phyloP scores from a whole-genome alignment of 2,113 vertebrate species.

The Nanorana parkeri region DNA sequence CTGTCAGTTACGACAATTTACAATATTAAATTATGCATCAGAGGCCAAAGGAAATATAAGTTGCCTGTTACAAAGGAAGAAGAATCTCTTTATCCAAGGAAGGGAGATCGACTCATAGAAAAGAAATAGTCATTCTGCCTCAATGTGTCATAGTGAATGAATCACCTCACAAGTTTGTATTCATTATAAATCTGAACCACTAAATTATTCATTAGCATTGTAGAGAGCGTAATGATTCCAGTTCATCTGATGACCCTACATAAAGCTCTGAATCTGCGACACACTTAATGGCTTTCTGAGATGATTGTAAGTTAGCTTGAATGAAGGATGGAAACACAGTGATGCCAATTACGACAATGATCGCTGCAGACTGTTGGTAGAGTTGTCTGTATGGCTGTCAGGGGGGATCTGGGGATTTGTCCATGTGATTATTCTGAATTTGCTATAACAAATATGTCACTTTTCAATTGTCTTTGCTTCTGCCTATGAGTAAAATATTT shows the following conservation, averaged over 20 bases:
- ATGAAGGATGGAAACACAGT: slow-evolving; percentile 8
- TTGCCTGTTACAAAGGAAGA: neutral
- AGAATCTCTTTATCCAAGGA: neutral
- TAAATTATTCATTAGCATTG: slow-evolving; percentile 33
- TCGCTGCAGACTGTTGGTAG: neutral
- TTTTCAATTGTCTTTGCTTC: slow-evolving; percentile 3
- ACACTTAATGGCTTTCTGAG: slow-evolving; percentile 23
- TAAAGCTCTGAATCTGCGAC: slow-evolving; percentile 5
- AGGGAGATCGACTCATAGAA: neutral
- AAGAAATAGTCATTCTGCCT: slow-evolving; percentile 13
- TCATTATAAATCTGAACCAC: slow-evolving; percentile 33
- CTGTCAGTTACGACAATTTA: neutral
- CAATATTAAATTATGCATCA: slow-evolving; percentile 18
- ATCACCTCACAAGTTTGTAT: slow-evolving; percentile 26
- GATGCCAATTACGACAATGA: slow-evolving; percentile 22
- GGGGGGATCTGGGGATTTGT: slow-evolving; percentile 4
- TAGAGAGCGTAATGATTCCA: slow-evolving; percentile 29
- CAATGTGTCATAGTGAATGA: slow-evolving; percentile 33
- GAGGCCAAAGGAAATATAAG: slow-evolving; percentile 20
- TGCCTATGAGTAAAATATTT: neutral
- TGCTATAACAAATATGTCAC: slow-evolving; percentile 13
- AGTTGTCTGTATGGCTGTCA: slow-evolving; percentile 5
- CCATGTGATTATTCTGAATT: neutral
- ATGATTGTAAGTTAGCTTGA: neutral
- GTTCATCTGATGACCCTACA: slow-evolving; percentile 41